phyloP scores from a whole-genome alignment of 2,113 vertebrate species.

The Seriola rivoliana region DNA sequence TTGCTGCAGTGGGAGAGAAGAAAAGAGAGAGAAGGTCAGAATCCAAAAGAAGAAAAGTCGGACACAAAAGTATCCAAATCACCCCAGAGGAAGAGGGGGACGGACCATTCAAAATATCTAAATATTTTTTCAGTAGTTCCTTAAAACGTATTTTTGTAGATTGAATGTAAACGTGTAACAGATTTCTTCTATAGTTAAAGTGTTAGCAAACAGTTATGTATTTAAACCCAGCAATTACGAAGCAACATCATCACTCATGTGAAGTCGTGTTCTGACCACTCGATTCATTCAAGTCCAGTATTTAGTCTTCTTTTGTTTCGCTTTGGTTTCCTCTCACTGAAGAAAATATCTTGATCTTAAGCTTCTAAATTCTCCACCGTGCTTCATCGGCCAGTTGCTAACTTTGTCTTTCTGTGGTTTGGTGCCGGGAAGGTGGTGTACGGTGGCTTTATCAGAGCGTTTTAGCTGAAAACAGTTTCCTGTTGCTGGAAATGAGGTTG shows the following conservation, averaged over 20 bases:
- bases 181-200: too few species aligned
- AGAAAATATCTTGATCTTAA: background rate
- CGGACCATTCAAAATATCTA: too few species aligned
- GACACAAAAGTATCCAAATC: too few species aligned
- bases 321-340: background rate
- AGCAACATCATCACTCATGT: background rate
- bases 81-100: too few species aligned
- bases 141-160: too few species aligned
- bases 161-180: background rate
- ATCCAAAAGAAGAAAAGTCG: background rate
- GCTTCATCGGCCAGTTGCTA: background rate
- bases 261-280: background rate
- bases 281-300: too few species aligned
- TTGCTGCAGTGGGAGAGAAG: background rate
- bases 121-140: too few species aligned
- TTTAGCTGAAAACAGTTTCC: background rate
- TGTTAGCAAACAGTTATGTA: background rate
- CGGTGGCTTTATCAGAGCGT: background rate
- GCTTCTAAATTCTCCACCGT: background rate
- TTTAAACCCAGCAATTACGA: background rate
- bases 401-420: background rate
- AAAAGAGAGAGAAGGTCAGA: slow-evolving; percentile 1
- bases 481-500: background rate
- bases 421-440: background rate
- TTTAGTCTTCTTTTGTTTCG: too few species aligned